Evolutionary conservation across 2,888 invertebrate genomes (phyloP), one percentile per base, ranked within the genome.

Genomic region (Mythimna pallens): DNA sequence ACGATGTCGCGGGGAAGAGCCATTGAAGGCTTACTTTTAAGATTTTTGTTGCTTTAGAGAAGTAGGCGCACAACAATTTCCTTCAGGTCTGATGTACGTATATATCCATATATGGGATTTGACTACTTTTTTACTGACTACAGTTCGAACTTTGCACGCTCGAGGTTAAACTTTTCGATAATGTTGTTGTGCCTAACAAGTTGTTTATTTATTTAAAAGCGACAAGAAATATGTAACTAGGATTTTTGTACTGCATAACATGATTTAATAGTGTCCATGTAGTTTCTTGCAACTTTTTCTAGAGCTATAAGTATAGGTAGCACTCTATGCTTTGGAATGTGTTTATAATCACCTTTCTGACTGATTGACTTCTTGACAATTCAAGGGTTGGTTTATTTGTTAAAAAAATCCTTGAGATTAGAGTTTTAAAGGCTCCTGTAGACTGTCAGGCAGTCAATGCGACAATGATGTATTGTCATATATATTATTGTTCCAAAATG

Each of bases 1-100:
- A 61, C 70, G 75, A 73, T 76, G 72, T 80, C 69, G 73, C 65
- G 66, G 54, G 69, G 69, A 78, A 81, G 65, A 63, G 78, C 78
- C 65, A 81, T 81, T 81, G 73, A 78, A 78, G 81, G 67, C 68
- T 65, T 40, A 58, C 70, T 73, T 14, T 54, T 58, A 22, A 52
- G 22, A 65, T 68, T 77, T 76, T 76, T 72, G 66, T 62, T 43
- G 25, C 52, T 43, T 50, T 14, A 50, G 54, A 34, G 65, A 76
- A 80, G 54, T 75, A 70, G 71, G 67, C 57, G 30, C 55, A 58
- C 52, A 65, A 57, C 3, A 34, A 67, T 70, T 76, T 70, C 61
- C 40, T 70, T 70, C n/a, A 59, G 17, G 14, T 58, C 3, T 62
- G 22, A 40, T 1, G n/a, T 43, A 9, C 0, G 14, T 50, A n/a